These are phyloP conservation scores for Mystacides longicornis DNA, from an alignment of 2,888 invertebrate genomes.

Conservation along the genomic window DNA sequence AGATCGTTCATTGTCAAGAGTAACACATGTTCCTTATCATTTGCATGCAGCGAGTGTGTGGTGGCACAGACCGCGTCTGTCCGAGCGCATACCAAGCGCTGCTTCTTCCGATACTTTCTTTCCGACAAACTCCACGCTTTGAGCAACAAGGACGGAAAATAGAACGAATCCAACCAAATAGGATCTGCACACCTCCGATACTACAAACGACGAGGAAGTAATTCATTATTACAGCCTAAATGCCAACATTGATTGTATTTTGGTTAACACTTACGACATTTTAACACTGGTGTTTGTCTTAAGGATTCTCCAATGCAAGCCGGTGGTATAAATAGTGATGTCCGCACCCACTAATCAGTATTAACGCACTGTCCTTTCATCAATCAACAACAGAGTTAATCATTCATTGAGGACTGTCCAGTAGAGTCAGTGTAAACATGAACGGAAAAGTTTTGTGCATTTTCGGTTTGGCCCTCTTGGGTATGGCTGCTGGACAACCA, in stretches of 20 bases:
- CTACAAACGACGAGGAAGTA: conserved; percentile 5
- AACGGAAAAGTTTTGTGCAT: conserved; percentile 39
- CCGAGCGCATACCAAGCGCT: conserved; percentile 7
- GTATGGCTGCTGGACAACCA: conserved; percentile 54
- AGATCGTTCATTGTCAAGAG: conserved; percentile 15
- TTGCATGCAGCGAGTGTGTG: conserved; percentile 6
- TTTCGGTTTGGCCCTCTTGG: conserved; percentile 48
- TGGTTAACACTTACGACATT: conserved; percentile 38
- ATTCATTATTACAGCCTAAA: conserved; percentile 31
- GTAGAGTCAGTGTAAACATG: conserved; percentile 10
- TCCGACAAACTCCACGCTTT: not conserved
- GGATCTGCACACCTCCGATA: conserved; percentile 10
- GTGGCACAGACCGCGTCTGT: not conserved
- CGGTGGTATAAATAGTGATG: conserved; percentile 50
- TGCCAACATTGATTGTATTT: conserved; percentile 30
- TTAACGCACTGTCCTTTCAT: conserved; percentile 40
- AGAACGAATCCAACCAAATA: conserved; percentile 18
- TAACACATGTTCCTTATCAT: conserved; percentile 6
- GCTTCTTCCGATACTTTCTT: conserved; percentile 8
- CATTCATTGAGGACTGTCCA: conserved; percentile 6
- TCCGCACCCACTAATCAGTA: conserved; percentile 47
- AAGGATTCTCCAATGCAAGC: conserved; percentile 30
- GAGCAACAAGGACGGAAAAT: conserved; percentile 21
- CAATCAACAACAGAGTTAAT: conserved; percentile 37
- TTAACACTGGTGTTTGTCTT: conserved; percentile 23